Evolutionary conservation across 1,140 invertebrate species (phyloP).

Genomic region (Vanessa atalanta): DNA sequence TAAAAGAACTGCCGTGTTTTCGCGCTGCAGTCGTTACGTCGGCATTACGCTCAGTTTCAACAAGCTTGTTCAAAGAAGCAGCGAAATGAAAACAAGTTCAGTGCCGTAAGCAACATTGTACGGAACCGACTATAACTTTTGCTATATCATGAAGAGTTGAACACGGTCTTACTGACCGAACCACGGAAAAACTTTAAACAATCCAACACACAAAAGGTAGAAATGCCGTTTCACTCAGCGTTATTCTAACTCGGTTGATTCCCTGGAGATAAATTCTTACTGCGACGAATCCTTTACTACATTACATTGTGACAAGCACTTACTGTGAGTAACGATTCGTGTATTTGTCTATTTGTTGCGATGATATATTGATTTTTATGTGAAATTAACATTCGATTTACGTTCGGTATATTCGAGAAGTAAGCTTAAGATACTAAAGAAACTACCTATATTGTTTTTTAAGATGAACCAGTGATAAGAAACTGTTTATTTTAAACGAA

Average conservation of each 20-base stretch:
- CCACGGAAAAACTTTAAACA: slow-evolving; percentile 8
- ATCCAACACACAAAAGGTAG: slow-evolving; percentile 6
- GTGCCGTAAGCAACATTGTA: slow-evolving; percentile 1
- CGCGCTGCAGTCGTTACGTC: slow-evolving; percentile 1
- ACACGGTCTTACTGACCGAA: slow-evolving; percentile 7
- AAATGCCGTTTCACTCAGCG: neutral
- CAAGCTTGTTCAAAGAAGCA: slow-evolving; percentile 10
- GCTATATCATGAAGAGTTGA: slow-evolving; percentile 1
- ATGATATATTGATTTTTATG: slow-evolving; percentile 1
- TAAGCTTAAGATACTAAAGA: no score
- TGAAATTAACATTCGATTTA: neutral
- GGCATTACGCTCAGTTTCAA: neutral
- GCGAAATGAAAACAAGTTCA: slow-evolving; percentile 6
- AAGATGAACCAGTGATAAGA: no score
- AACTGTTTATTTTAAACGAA: no score
- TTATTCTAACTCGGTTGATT: neutral
- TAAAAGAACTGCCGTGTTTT: neutral
- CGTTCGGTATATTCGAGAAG: no score
- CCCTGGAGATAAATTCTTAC: neutral
- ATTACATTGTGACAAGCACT: neutral
- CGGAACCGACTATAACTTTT: neutral
- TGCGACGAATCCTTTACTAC: neutral
- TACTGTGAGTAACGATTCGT: neutral
- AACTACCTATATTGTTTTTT: no score
- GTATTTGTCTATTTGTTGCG: neutral